phyloP scores from a whole-genome alignment of 2,797 vertebrate species.

The Cuculus canorus region DNA sequence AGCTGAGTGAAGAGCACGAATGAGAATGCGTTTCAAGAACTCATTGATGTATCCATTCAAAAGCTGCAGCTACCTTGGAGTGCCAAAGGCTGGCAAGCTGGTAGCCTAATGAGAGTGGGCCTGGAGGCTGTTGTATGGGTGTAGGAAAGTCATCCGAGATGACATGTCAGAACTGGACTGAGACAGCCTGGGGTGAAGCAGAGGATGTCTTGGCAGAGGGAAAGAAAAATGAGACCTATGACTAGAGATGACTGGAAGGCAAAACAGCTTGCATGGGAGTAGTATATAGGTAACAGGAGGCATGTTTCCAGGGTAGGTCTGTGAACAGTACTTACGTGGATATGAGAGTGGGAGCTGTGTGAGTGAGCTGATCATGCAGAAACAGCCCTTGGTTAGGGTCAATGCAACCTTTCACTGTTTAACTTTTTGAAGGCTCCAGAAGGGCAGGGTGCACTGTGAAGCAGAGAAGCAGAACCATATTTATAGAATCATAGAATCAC shows the following conservation, averaged over 20 bases:
- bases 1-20: background rate
- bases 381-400: background rate
- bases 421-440: background rate
- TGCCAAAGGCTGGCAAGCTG: background rate
- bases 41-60: background rate
- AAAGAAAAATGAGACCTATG: background rate
- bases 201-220: background rate
- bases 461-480: background rate
- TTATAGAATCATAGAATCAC: too few relatives aligned
- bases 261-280: background rate
- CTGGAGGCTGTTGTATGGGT: background rate
- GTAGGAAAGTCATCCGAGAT: background rate
- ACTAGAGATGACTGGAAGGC: background rate
- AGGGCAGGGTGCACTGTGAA: background rate
- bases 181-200: background rate
- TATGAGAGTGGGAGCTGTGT: rapidly evolving
- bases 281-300: background rate
- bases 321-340: background rate
- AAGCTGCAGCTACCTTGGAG: background rate
- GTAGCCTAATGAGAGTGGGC: background rate
- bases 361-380: background rate
- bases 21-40: background rate
- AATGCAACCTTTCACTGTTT: background rate
- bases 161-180: background rate
- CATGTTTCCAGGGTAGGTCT: background rate